Conservation (phyloP, 1,140 invertebrate genomes). For the Latrodectus geometricus region DNA sequence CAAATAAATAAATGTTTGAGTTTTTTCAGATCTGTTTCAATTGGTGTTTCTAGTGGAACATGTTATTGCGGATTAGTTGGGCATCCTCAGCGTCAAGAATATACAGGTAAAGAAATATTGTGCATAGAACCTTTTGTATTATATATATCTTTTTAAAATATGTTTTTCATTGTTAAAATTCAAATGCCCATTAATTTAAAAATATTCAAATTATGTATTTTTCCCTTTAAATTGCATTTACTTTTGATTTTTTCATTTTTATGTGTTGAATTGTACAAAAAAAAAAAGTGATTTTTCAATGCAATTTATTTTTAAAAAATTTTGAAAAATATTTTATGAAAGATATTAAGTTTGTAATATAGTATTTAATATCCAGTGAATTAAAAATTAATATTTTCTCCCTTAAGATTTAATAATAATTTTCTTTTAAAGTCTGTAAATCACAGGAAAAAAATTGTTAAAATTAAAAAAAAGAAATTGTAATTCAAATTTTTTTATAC, state of each 20-base stretch:
- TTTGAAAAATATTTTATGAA: no score
- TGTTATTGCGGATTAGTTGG: conserved; percentile 54
- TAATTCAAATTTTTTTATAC: no score
- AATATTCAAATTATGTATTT: not conserved
- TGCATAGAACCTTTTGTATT: not conserved
- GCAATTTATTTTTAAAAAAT: no score
- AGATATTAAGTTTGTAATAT: no score
- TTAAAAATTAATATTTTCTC: no score
- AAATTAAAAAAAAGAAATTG: no score
- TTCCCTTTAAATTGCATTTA: not conserved
- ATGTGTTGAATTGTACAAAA: no score
- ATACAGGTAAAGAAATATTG: conserved; percentile 26
- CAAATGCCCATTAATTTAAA: not conserved
- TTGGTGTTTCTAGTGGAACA: conserved; percentile 45
- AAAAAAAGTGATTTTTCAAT: no score
- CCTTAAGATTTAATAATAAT: no score
- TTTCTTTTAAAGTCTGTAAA: no score
- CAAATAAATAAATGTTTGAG: not conserved
- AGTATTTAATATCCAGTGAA: no score
- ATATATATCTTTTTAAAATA: not conserved
- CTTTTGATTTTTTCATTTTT: not conserved
- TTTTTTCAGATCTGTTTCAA: conserved; percentile 5
- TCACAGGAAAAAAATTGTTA: no score
- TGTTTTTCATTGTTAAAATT: not conserved
- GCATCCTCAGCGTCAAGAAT: conserved; percentile 56